These are phyloP conservation scores for Acipenser ruthenus DNA, from an alignment of 2,797 vertebrate species.

Conservation along the genomic window DNA sequence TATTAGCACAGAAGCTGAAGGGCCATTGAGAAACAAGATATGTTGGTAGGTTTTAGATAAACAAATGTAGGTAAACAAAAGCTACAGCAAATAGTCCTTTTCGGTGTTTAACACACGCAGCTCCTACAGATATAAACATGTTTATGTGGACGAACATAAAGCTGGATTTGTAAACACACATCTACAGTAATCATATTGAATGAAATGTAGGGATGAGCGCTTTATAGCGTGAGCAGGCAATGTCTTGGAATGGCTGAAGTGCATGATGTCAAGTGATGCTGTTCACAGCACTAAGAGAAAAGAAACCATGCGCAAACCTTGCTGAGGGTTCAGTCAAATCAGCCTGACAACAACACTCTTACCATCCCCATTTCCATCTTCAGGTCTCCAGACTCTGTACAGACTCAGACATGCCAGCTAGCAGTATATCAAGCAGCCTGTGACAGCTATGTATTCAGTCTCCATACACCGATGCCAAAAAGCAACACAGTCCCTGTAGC, in stretches of 20 bases:
- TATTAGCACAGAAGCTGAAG: too few species aligned
- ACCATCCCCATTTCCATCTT: background rate
- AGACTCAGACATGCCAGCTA: conserved; percentile 4
- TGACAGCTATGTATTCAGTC: background rate
- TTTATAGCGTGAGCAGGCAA: background rate
- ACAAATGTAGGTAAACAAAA: too few species aligned
- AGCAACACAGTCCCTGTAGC: conserved; percentile 3
- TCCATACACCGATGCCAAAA: background rate
- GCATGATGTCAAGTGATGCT: background rate
- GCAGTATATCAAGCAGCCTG: background rate
- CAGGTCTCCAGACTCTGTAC: background rate
- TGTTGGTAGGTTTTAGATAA: too few species aligned
- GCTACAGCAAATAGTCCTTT: too few species aligned
- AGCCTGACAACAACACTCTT: background rate
- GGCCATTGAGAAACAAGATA: too few species aligned
- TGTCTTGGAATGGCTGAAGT: background rate
- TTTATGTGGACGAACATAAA: too few species aligned
- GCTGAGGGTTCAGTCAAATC: background rate
- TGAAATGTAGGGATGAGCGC: too few species aligned
- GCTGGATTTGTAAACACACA: too few species aligned
- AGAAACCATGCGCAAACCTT: conserved; percentile 9
- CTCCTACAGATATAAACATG: too few species aligned
- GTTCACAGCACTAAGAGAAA: background rate
- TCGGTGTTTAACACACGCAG: too few species aligned
- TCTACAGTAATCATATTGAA: too few species aligned